Evolutionary conservation across 2,113 vertebrate species (phyloP), one percentile per base, ranked within the genome.

Genomic region (Xenopus laevis): DNA sequence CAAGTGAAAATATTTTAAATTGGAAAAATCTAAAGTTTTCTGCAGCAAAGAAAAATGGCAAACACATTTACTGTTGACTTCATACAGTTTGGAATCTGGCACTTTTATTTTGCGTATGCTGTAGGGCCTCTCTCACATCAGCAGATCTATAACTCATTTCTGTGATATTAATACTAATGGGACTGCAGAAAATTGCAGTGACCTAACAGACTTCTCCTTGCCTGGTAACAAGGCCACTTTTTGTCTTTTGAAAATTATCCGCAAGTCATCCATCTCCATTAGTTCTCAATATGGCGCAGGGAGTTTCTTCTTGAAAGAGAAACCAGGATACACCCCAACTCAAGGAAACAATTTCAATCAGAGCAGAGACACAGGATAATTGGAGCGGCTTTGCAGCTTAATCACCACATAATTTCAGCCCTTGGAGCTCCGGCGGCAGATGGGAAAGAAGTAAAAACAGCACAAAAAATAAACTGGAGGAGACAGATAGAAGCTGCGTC

Each of bases 251-350:
- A 65, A 74, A 74, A 65, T 61, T 65, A 68, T 60, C 47, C 63
- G 23, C 15, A 68, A 68, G 45, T 74, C 65, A 74, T 74, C 65
- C 53, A 68, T 74, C 72, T 68, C 67, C n/a, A 74, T 74, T 66
- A 74, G 46, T 68, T 50, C 45, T 20, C 59, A 74, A 18, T 74
- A 68, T 44, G 59, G 47, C 27, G 16, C 47, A 74, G 18, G 72
- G 66, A 67, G 20, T 59, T 27, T 45, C 60, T 59, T 57, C 60
- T 20, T n/a, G 11, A 20, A 23, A 17, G n/a, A n/a, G 55, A 74
- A 68, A 61, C 20, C 44, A 61, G 11, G 50, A 33, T 27, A 60
- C 18, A 60, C 15, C 17, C 13, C 55, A 74, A 21, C 44, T 47
- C 27, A 59, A 44, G 23, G 18, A 67, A 44, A 59, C n/a, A 11